Conservation (phyloP, 1,140 invertebrate genomes). For the Coenobita brevimanus region DNA sequence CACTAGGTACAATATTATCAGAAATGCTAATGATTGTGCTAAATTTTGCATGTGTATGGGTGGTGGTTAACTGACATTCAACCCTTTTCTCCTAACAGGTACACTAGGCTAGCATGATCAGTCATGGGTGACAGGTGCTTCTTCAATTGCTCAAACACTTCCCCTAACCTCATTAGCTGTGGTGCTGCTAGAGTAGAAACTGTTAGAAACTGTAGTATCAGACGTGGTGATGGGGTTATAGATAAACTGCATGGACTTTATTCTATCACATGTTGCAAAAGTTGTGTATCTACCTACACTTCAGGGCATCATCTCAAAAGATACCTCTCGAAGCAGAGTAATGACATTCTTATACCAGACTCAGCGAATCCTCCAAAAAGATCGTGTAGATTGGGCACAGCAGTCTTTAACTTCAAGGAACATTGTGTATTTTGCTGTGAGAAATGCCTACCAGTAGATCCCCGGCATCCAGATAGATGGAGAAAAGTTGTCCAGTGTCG, state of each 20-base stretch:
- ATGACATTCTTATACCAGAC: conserved; percentile 1
- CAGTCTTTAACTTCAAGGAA: conserved; percentile 10
- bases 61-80: too few relatives aligned
- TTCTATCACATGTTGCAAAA: conserved; percentile 20
- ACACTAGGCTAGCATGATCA: neutral
- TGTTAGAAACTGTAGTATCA: neutral
- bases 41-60: too few relatives aligned
- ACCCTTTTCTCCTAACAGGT: too few relatives aligned
- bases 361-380: conserved; percentile 1
- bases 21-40: too few relatives aligned
- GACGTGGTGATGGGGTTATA: neutral
- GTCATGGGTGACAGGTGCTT: neutral
- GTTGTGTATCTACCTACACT: conserved; percentile 35
- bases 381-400: conserved; percentile 17
- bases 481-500: conserved; percentile 30
- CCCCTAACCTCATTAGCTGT: conserved; percentile 13
- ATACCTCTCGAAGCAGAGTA: conserved; percentile 30
- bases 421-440: conserved; percentile 42
- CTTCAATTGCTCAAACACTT: conserved; percentile 22
- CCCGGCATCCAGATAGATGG: conserved; percentile 44
- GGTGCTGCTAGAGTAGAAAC: conserved; percentile 24
- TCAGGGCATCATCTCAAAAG: conserved; percentile 21
- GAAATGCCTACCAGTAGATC: conserved; percentile 34
- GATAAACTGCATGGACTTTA: neutral
- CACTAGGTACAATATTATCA: too few relatives aligned